Base-by-base conservation (phyloP, 2,113 vertebrate species). In the Gnathonemus longibarbis region DNA sequence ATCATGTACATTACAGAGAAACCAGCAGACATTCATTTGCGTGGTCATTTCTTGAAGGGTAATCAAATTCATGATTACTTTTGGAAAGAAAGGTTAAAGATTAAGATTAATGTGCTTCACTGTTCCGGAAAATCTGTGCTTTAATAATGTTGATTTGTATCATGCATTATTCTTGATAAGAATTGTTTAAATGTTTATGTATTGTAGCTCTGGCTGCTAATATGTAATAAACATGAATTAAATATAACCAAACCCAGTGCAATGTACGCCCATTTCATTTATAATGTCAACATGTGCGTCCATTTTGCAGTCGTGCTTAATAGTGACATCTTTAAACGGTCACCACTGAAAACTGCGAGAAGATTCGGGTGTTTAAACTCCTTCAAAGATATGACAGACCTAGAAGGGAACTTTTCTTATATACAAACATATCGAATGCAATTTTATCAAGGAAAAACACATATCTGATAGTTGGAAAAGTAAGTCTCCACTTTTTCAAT, bases 41-140 rank as follows among this genome's bases (percentile, higher is more conserved):
- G 91, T 31, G 24, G 87, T 62, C 15, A 91, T 89, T 17, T 95
- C 91, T 90, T 94, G 90, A 53, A 93, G 84, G 89, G 91, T 53
- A 95, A 91, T 94, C 89, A 93, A 94, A 95, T 87, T 92, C 74
- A 91, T 92, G 27, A 35, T 94, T 95, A 92, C 87, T 89, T 94
- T 80, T 77, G 4, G 91, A 91, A 91, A 17, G 3, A 84, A 84
- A 48, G 19, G 90, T 39, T 9, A 70, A 53, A 89, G 45, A 48
- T 24, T 11, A 48, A 48, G 45, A 48, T 35, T 39, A 77, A 77
- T 19, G 70, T 77, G 35, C 70, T 77, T 39, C 70, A 77, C 70
- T 17, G 27, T 39, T 35, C 70, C 62, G 8, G n/a, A 66, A 77
- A 39, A 35, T 77, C 35, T 1, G 70, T 39, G 70, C 31, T 77